Base-by-base conservation (phyloP, 2,113 vertebrate genomes). In the Xiphophorus couchianus region DNA sequence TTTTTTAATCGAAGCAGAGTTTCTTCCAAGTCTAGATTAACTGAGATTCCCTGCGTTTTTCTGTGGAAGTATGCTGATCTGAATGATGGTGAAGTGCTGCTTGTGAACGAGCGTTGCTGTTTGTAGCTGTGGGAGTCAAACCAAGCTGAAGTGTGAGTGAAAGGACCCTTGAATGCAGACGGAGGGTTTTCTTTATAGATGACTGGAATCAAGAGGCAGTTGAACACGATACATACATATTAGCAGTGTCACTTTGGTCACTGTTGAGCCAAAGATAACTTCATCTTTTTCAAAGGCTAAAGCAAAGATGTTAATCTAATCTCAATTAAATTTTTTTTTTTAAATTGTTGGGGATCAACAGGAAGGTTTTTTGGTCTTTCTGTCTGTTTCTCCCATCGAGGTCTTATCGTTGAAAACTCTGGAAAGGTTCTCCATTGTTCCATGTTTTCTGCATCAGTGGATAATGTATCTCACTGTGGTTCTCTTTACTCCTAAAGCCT, bases 231-330 rank as follows among this genome's bases (percentile, higher is more conserved):
- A 25, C 51, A 58, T 58, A n/a, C n/a, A 58, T 58, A 58, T 25
- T n/a, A 58, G 25, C 51, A 25, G 22, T 58, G 51, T 58, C 51
- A 58, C 2, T 48, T 19, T 15, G 44, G 17, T 19, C 1, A 4
- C 15, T 48, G 14, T 19, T 48, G 44, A 17, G 4, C 44, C 76
- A 78, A 66, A 69, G 83, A 86, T 74, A 80, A 69, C 73, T 74
- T 73, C 60, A 77, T 85, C 67, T 78, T 83, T 86, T 72, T 77
- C 85, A 76, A 72, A 15, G 70, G 63, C 74, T 67, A 74, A 9
- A 58, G 51, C 19, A n/a, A 2, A 22, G n/a, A 31, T 86, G 61
- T 86, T 69, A 17, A 85, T 72, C 76, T 83, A 10, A 70, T 69
- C 42, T 35, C 29, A 42, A 58, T 29, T 66, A 27, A 6, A 19